Evolutionary conservation across 1,140 invertebrate genomes (phyloP), one percentile per base, ranked within the genome.

Genomic region (Pseudobourletiella spinata): DNA sequence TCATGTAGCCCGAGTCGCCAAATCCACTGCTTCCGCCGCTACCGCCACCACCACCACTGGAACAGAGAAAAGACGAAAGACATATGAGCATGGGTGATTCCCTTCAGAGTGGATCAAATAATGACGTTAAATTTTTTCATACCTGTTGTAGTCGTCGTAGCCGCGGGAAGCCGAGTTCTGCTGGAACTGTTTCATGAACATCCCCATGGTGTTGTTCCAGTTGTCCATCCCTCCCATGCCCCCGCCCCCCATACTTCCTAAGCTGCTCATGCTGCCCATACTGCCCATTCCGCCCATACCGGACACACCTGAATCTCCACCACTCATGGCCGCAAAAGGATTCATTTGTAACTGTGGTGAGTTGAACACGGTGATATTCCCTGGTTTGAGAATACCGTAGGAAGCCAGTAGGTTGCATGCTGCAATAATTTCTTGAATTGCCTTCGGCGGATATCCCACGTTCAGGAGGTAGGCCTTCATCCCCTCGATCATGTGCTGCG

Each of bases 301-400:
- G 3, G 20, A 32, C 18, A 32, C 42, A 25, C 42, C 59, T 46
- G 62, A 25, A 44, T 67, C 63, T 42, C 54, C 57, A 48, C 61
- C 59, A n/a, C 58, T 59, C 60, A 65, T 65, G 28, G 65, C 59
- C 32, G 57, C 59, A 50, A 67, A 67, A 29, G 65, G 65, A 59
- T 67, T 67, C 16, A 50, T 52, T 46, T 67, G 68, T 24, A 66
- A 30, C 54, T 65, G 63, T 20, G 68, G 62, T 32, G 56, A 18
- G 58, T 70, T 70, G 51, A 70, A 70, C 39, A 70, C 64, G 43
- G 63, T 46, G 48, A 70, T 70, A 51, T 69, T 69, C 48, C 68
- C 68, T 18, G 68, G 68, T 50, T 70, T 70, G 24, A 70, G 46
- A 29, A 70, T 55, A 29, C 68, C 68, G 44, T 67, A 70, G 1